Percentiles rank a stretch among this genome's conserved stretches.
Conservation (phyloP, 2,797 vertebrate species). For the Lophius americanus region DNA sequence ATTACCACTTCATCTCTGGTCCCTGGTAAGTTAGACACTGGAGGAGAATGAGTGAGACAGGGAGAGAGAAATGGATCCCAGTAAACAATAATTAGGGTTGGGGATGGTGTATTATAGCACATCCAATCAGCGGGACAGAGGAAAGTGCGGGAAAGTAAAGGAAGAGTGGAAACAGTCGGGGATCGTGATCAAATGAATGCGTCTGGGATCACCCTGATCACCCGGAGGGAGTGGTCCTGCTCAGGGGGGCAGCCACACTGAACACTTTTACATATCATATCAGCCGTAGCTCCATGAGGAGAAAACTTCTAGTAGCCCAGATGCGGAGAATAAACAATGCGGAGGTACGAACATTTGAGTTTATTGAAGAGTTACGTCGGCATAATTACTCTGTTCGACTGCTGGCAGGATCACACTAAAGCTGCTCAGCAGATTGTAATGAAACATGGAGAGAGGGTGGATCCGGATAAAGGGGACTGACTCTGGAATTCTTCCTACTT, state of each 20-base stretch:
- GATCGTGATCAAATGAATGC: constrained; percentile 45
- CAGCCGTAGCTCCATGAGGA: background rate
- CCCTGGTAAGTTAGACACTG: constrained; percentile 14
- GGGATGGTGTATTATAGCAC: constrained; percentile 71
- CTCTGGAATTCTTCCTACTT: too few species aligned
- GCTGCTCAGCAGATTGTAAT: too few species aligned
- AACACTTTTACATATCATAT: background rate
- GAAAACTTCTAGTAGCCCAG: background rate
- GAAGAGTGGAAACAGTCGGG: constrained; percentile 36
- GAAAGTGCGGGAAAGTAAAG: constrained; percentile 45
- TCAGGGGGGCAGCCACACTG: too few species aligned
- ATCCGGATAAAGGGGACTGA: too few species aligned
- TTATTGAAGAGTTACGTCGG: background rate
- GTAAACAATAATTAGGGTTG: constrained; percentile 83
- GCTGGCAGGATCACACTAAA: too few species aligned
- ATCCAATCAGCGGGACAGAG: constrained; percentile 60
- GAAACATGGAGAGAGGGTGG: too few species aligned
- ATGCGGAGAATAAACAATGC: background rate
- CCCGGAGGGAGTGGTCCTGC: too few species aligned
- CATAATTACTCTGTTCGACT: background rate
- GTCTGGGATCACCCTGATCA: constrained; percentile 8
- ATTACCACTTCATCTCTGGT: constrained; percentile 80
- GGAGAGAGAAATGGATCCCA: constrained; percentile 67
- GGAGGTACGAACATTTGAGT: background rate
- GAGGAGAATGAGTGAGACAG: constrained; percentile 25